A percentile compares a stretch with the other conserved stretches of the same genome.
Conservation (phyloP, 2,888 invertebrate genomes). For the Xylota sylvarum region DNA sequence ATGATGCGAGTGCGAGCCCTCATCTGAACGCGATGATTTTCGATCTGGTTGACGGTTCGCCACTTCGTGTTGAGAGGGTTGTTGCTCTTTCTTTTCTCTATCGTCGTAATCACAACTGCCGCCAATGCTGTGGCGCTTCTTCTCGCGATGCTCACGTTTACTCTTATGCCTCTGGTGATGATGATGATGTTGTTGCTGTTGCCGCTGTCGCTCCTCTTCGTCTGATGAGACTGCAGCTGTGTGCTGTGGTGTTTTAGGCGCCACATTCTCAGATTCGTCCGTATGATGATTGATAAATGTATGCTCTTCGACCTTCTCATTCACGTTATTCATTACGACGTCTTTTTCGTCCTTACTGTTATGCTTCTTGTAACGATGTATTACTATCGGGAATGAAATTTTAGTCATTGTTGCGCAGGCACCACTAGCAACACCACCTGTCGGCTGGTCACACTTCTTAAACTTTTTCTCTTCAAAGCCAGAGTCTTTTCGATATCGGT, state of each 20-base stretch:
- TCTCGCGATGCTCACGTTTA: constrained; percentile 83
- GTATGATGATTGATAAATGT: constrained; percentile 44
- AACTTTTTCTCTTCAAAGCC: constrained; percentile 80
- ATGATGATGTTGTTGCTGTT: constrained; percentile 78
- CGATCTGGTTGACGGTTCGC: constrained; percentile 79
- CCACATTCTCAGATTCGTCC: constrained; percentile 58
- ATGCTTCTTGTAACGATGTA: constrained; percentile 78
- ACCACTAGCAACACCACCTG: constrained; percentile 75
- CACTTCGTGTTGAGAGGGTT: constrained; percentile 54
- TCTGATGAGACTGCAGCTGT: constrained; percentile 73
- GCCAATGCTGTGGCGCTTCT: constrained; percentile 82
- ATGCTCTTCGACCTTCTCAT: constrained; percentile 52
- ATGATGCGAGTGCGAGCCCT: constrained; percentile 72
- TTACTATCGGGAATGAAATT: constrained; percentile 70
- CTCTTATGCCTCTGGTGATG: constrained; percentile 82
- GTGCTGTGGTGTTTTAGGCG: constrained; percentile 62
- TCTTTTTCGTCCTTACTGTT: constrained; percentile 77
- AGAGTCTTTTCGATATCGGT: constrained; percentile 80
- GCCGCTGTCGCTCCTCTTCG: constrained; percentile 73
- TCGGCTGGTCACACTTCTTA: constrained; percentile 80
- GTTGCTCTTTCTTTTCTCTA: constrained; percentile 73
- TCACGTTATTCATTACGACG: constrained; percentile 53
- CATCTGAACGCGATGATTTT: constrained; percentile 80
- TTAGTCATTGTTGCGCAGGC: constrained; percentile 4
- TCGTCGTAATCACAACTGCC: constrained; percentile 54